Percentiles rank a stretch among this genome's conserved stretches.
These are phyloP conservation scores for Danaus melanippus DNA, from an alignment of 1,140 invertebrate genomes.

Conservation along the genomic window DNA sequence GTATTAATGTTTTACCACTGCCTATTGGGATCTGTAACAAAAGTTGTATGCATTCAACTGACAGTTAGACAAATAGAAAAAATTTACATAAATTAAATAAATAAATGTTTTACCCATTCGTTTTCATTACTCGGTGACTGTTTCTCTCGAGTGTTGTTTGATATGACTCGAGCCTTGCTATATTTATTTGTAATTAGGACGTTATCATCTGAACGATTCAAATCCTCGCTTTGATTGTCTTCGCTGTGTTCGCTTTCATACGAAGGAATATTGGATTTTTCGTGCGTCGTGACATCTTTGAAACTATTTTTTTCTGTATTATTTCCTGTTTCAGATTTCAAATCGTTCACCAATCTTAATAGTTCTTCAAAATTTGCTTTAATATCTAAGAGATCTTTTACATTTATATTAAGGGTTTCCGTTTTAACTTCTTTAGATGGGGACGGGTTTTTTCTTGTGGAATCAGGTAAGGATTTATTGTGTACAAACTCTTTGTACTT, in stretches of 20 bases:
- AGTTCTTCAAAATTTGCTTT: slow-evolving; percentile 31
- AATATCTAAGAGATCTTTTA: slow-evolving; percentile 30
- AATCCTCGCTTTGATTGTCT: slow-evolving; percentile 33
- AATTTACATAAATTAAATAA: background rate
- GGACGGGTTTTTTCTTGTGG: slow-evolving; percentile 29
- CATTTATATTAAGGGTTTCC: slow-evolving; percentile 16
- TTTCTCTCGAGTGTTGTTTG: background rate
- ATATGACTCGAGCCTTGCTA: slow-evolving; percentile 16
- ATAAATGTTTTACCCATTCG: slow-evolving; percentile 37
- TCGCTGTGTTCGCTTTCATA: slow-evolving; percentile 21
- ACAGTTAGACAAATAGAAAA: background rate
- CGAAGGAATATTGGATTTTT: background rate
- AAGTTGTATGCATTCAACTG: slow-evolving; percentile 1
- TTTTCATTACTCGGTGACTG: slow-evolving; percentile 13
- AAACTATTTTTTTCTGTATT: background rate
- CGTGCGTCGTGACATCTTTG: slow-evolving; percentile 2
- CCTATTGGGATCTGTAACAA: slow-evolving; percentile 47
- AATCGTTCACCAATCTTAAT: slow-evolving; percentile 31
- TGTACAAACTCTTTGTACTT: slow-evolving; percentile 20
- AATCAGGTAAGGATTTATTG: slow-evolving; percentile 32
- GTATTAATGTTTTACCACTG: slow-evolving; percentile 50
- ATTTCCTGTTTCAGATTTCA: slow-evolving; percentile 19
- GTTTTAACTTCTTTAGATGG: slow-evolving; percentile 18
- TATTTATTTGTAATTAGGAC: slow-evolving; percentile 51
- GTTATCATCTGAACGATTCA: slow-evolving; percentile 44